Evolutionary conservation across 2,113 vertebrate species (phyloP).

Genomic region (Pithys albifrons): DNA sequence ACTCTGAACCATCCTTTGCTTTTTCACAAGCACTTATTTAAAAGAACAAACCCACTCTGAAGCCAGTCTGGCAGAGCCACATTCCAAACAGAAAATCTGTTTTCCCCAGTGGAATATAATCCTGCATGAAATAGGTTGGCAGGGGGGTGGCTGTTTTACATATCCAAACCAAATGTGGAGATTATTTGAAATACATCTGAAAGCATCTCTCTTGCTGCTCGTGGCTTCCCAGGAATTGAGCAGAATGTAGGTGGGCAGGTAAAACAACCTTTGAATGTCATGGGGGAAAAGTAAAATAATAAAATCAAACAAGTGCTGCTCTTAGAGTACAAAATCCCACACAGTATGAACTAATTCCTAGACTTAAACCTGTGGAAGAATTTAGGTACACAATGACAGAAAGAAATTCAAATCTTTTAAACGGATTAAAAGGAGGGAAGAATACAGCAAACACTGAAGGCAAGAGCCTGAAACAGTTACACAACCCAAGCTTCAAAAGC

Average conservation of each 20-base stretch:
- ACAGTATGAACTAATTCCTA: not conserved
- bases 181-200: not conserved
- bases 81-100: not conserved
- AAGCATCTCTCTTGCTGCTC: not conserved
- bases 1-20: not conserved
- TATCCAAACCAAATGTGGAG: not conserved
- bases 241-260: not conserved
- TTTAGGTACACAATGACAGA: not conserved
- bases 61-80: not conserved
- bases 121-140: not conserved
- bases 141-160: not conserved
- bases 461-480: not conserved
- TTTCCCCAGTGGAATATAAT: not conserved
- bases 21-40: not conserved
- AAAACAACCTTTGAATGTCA: not conserved
- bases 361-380: not conserved
- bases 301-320: not conserved
- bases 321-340: not conserved
- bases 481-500: slow-evolving; percentile 13
- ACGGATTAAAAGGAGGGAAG: not conserved
- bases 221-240: not conserved
- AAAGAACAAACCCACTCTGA: not conserved
- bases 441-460: not conserved
- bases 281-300: not conserved
- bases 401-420: slow-evolving; percentile 17